Conservation (phyloP, 2,888 invertebrate species). For the Trachelus tabidus region DNA sequence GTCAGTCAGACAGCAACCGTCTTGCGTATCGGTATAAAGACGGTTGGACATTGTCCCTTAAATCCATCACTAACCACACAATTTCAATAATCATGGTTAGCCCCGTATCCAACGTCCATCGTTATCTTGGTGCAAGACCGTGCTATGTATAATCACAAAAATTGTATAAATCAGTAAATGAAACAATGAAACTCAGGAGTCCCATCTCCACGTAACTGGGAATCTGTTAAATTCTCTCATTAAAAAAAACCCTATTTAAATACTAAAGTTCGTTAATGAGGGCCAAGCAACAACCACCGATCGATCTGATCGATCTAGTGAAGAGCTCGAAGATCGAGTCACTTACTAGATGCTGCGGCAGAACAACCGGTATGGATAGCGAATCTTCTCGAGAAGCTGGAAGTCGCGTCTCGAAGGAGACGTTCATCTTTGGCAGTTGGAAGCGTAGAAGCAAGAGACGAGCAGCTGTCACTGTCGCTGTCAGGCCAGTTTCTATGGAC, state of each 20-base stretch:
- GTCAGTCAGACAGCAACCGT: background rate
- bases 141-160: background rate
- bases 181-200: background rate
- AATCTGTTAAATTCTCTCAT: background rate
- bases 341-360: background rate
- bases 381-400: background rate
- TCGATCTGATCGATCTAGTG: background rate
- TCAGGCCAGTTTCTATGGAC: background rate
- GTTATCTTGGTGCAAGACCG: background rate
- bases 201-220: background rate
- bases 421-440: background rate
- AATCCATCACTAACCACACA: background rate
- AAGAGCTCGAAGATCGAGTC: background rate
- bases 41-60: background rate
- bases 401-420: background rate
- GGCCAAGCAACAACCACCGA: background rate
- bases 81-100: background rate
- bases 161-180: background rate
- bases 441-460: background rate
- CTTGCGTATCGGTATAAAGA: background rate
- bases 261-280: background rate
- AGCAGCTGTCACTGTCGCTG: background rate
- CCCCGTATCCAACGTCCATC: background rate
- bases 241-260: background rate
- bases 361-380: background rate